phyloP scores from a whole-genome alignment of 2,888 invertebrate genomes.

The Brenthis hecate region DNA sequence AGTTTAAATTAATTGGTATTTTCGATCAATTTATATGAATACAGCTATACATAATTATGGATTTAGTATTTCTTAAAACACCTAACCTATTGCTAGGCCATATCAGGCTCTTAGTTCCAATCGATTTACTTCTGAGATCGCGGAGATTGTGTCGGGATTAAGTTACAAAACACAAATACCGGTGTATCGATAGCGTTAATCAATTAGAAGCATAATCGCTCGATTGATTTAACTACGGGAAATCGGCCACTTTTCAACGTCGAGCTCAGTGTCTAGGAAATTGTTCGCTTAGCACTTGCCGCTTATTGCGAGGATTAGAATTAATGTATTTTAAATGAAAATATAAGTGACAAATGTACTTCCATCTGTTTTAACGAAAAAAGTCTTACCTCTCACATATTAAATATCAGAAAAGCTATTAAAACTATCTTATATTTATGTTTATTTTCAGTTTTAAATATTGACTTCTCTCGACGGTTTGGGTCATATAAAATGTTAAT shows the following conservation, averaged over 20 bases:
- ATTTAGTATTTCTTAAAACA: background rate
- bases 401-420: no score
- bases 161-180: constrained; percentile 37
- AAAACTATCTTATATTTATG: background rate
- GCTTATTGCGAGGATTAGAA: constrained; percentile 20
- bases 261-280: constrained; percentile 56
- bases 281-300: constrained; percentile 27
- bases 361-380: no score
- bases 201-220: constrained; percentile 54
- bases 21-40: no score
- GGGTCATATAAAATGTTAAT: constrained; percentile 2
- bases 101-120: constrained; percentile 20
- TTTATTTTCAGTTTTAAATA: background rate
- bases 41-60: no score
- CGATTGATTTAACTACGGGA: constrained; percentile 62
- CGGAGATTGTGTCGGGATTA: constrained; percentile 35
- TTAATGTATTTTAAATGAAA: constrained; percentile 14
- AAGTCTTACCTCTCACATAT: no score
- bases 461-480: background rate
- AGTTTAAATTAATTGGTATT: no score
- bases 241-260: constrained; percentile 52
- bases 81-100: constrained; percentile 6
- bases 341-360: background rate
- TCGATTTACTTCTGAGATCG: constrained; percentile 21
- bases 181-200: constrained; percentile 45